These are phyloP conservation scores for Oryzias javanicus DNA, from an alignment of 2,113 vertebrate species.

Conservation along the genomic window DNA sequence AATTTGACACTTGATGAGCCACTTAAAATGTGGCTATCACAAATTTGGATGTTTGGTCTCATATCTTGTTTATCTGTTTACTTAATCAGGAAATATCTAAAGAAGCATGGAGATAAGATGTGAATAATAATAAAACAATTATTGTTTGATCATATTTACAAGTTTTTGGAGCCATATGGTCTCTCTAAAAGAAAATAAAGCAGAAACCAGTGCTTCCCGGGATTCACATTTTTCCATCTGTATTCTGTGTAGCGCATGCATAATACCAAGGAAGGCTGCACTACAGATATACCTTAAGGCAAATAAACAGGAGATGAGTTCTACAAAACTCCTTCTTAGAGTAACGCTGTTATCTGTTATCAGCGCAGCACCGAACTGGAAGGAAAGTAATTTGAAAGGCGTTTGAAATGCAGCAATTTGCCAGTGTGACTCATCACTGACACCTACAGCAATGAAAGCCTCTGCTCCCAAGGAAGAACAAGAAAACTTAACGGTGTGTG, in stretches of 20 bases:
- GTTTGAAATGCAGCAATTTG: constrained; percentile 81
- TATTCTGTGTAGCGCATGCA: not conserved
- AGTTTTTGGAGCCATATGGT: not conserved
- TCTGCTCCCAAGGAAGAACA: constrained; percentile 69
- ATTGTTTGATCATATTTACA: not conserved
- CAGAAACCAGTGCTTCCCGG: constrained; percentile 2
- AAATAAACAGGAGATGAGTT: constrained; percentile 67
- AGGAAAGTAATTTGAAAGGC: constrained; percentile 80
- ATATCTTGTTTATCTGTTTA: no score
- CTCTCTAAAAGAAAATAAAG: no score
- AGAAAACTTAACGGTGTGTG: constrained; percentile 43
- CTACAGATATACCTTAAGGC: constrained; percentile 36
- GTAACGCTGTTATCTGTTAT: constrained; percentile 82
- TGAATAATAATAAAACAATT: not conserved
- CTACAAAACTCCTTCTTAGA: constrained; percentile 79
- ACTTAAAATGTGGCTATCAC: no score
- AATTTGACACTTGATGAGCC: no score
- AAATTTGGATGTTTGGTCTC: no score
- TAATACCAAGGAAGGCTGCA: constrained; percentile 17
- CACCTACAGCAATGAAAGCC: constrained; percentile 77
- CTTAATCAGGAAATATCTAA: no score
- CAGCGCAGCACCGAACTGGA: constrained; percentile 73
- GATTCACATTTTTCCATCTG: not conserved
- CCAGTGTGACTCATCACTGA: constrained; percentile 79
- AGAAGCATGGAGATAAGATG: no score